Evolutionary conservation across 2,797 vertebrate genomes (phyloP), one percentile per base, ranked within the genome.

Genomic region (Mallotus villosus): DNA sequence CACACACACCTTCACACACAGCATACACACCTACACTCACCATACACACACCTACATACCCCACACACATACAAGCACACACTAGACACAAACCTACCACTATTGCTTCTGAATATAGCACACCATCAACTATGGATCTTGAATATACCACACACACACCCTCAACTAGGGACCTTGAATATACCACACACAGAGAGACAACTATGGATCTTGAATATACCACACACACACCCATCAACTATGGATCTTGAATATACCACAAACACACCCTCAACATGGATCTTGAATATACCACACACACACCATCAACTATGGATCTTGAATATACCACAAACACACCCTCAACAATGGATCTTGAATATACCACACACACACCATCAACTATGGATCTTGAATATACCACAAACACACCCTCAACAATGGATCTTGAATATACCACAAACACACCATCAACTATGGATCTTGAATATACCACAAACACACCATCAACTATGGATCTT

Each of bases 281-380:
- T n/a, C 6, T n/a, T 22, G 67, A 71, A 66, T 78, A 46, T 61
- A 74, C 49, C 24, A 71, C 73, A 71, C 67, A 58, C 64, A 71
- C 58, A 67, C 73, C 71, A 4, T 19, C 17, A 55, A n/a, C 17
- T 71, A 62, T 62, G 74, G 41, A 5, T 68, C 27, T 68, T 8
- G 63, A 51, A 32, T 73, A 51, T 14, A 24, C 65, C 7, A 69
- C 65, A 16, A 41, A 57, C 0, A 19, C 58, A 67, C 61, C 53
- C 1, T 5, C 34, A 34, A 34, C 34, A 65, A 6, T 22, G 19
- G n/a, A 21, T 21, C 4, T 21, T 22, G 19, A 58, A 58, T 21
- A 21, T 21, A 58, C 57, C 57, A 58, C 58, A 25, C 22, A 25
- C 58, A 25, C 58, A 9, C 58, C n/a, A n/a, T n/a, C n/a, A 41